Evolutionary conservation across 2,797 vertebrate genomes (phyloP), one percentile per base, ranked within the genome.

Genomic region (Falco naumanni): DNA sequence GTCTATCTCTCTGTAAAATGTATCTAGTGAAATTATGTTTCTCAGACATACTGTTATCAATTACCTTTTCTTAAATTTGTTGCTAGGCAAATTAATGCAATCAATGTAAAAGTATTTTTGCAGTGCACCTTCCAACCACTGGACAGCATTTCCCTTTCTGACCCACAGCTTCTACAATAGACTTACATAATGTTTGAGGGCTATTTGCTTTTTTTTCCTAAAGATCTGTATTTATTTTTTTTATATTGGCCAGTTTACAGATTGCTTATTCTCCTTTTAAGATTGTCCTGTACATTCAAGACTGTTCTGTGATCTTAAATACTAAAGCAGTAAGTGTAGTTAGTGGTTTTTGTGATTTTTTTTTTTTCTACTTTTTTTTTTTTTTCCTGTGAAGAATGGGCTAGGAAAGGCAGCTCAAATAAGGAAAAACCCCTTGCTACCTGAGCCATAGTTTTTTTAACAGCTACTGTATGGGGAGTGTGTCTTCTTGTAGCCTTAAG

Each of bases 221-320:
- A 63, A 78, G 90, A 83, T 43, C 85, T 95, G 22, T 97, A 94
- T 98, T 94, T 98, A 90, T 96, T 93, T 97, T 95, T 97, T 95
- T 87, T 34, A 97, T 90, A 89, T 93, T 45, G 79, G 93, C 94
- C 94, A 96, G 86, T 97, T 95, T 48, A 34, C 84, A 95, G 82
- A 65, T 89, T 66, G 47, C 93, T 76, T 43, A 29, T 56, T 72
- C 57, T 33, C 37, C 70, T 87, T 95, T 95, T 51, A 63, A 90
- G 37, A 56, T 82, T 48, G 65, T 91, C 50, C 45, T 89, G 76
- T 84, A 66, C 74, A 84, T 50, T 78, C 50, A 70, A 84, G 71
- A 53, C 77, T 91, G 86, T 82, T 75, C 60, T 89, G 41, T 92
- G 74, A 86, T 86, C 93, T 93, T 94, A 90, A 92, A 87, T 90